phyloP scores from a whole-genome alignment of 2,888 invertebrate species.

The Drosophila bunnanda region DNA sequence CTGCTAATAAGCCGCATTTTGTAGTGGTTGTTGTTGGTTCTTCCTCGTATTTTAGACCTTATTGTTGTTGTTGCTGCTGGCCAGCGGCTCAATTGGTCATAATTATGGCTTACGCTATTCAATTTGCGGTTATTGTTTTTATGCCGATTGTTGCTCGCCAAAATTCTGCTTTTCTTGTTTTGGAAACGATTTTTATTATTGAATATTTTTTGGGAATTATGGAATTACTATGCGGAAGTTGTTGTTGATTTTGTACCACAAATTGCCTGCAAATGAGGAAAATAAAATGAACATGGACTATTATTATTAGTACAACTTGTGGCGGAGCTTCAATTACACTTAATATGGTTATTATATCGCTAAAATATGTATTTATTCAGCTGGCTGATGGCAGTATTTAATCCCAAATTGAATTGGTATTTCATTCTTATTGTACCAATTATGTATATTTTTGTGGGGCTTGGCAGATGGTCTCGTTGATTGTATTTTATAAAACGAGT shows the following conservation, averaged over 20 bases:
- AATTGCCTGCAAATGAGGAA: conserved; percentile 53
- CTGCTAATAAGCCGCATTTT: conserved; percentile 29
- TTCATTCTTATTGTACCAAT: conserved; percentile 25
- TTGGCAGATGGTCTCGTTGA: conserved; percentile 31
- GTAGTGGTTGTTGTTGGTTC: conserved; percentile 12
- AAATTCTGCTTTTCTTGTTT: conserved; percentile 3
- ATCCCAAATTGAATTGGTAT: conserved; percentile 17
- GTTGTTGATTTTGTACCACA: conserved; percentile 32
- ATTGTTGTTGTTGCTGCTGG: conserved; percentile 33
- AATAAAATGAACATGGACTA: conserved; percentile 26
- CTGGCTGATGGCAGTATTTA: conserved; percentile 22
- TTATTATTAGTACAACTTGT: conserved; percentile 13
- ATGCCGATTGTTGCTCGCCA: conserved; percentile 26
- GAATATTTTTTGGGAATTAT: conserved; percentile 37
- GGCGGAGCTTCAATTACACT: conserved; percentile 23
- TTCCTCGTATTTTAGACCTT: conserved; percentile 22
- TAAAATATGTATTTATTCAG: conserved; percentile 41
- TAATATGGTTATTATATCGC: conserved; percentile 28
- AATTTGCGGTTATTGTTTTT: conserved; percentile 50
- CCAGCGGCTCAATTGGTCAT: conserved; percentile 67
- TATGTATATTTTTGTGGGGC: conserved; percentile 24
- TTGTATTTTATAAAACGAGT: conserved; percentile 36
- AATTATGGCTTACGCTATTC: conserved; percentile 64
- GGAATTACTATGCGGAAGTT: conserved; percentile 45
- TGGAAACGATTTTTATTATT: conserved; percentile 27